Evolutionary conservation across 1,140 invertebrate species (phyloP).

Genomic region (Armadillidium nasatum): DNA sequence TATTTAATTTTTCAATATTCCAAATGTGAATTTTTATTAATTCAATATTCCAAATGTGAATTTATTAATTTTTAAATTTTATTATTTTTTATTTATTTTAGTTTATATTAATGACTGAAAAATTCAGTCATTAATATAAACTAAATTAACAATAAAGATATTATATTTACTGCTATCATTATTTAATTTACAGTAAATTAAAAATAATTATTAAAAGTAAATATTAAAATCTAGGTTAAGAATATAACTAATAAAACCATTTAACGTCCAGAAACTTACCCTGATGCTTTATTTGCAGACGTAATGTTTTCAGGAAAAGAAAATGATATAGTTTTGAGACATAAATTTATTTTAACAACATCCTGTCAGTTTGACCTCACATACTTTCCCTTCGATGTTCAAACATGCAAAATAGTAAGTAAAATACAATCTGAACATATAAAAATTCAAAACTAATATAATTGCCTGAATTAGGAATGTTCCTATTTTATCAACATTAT

Average conservation of each 20-base stretch:
- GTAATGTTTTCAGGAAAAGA: not conserved
- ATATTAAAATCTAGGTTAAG: too few relatives aligned
- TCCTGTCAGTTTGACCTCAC: slow-evolving; percentile 3
- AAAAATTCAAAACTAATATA: too few relatives aligned
- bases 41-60: not conserved
- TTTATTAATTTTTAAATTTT: not conserved
- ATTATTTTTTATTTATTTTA: not conserved
- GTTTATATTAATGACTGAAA: not conserved
- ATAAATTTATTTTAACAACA: not conserved
- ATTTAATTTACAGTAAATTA: too few relatives aligned
- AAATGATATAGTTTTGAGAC: not conserved
- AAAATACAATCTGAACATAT: not conserved
- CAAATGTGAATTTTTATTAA: not conserved
- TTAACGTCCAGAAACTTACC: not conserved
- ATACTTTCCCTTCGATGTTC: not conserved
- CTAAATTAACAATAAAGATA: not conserved
- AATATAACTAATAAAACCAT: too few relatives aligned
- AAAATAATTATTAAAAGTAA: too few relatives aligned
- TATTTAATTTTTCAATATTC: not conserved
- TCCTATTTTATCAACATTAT: too few relatives aligned
- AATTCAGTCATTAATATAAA: not conserved
- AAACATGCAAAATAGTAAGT: not conserved
- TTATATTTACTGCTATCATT: too few relatives aligned
- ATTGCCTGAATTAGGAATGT: too few relatives aligned
- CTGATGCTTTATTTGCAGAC: not conserved